These are phyloP conservation scores for Azorinus chamasolen DNA, from an alignment of 2,888 invertebrate species.

Conservation along the genomic window DNA sequence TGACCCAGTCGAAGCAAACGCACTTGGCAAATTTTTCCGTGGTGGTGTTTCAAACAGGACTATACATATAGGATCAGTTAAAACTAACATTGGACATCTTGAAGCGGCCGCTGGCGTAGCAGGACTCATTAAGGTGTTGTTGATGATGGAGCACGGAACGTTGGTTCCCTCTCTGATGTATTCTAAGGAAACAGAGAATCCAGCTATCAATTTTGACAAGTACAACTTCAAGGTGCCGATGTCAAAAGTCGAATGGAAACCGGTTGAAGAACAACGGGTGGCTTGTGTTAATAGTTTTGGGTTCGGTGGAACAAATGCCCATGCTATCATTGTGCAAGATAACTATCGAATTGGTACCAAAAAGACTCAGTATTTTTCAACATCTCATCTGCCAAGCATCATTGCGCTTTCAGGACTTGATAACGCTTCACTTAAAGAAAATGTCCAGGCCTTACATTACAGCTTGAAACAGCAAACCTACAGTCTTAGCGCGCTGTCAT, in stretches of 20 bases:
- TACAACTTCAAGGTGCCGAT: constrained; percentile 65
- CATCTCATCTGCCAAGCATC: no score
- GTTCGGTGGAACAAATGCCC: constrained; percentile 18
- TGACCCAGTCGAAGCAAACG: constrained; percentile 70
- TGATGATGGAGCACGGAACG: constrained; percentile 69
- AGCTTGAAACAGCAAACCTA: not conserved
- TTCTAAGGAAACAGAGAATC: constrained; percentile 37
- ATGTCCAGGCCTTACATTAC: not conserved
- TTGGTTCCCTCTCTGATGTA: constrained; percentile 67
- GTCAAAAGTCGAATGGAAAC: constrained; percentile 40
- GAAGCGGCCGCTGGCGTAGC: constrained; percentile 73
- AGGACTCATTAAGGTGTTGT: constrained; percentile 70
- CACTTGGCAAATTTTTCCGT: constrained; percentile 40
- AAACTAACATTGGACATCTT: constrained; percentile 73
- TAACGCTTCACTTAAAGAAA: no score
- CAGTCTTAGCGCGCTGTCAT: constrained; percentile 10
- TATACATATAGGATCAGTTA: constrained; percentile 68
- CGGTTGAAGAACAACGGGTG: not conserved
- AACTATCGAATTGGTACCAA: no score
- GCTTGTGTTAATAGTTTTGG: constrained; percentile 19
- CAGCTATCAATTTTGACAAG: constrained; percentile 23
- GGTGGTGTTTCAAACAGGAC: not conserved
- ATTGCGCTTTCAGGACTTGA: no score
- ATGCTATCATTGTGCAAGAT: constrained; percentile 1
- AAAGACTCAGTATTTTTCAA: no score